These are phyloP conservation scores for Oryzias curvinotus DNA, from an alignment of 2,113 vertebrate species.

Conservation along the genomic window DNA sequence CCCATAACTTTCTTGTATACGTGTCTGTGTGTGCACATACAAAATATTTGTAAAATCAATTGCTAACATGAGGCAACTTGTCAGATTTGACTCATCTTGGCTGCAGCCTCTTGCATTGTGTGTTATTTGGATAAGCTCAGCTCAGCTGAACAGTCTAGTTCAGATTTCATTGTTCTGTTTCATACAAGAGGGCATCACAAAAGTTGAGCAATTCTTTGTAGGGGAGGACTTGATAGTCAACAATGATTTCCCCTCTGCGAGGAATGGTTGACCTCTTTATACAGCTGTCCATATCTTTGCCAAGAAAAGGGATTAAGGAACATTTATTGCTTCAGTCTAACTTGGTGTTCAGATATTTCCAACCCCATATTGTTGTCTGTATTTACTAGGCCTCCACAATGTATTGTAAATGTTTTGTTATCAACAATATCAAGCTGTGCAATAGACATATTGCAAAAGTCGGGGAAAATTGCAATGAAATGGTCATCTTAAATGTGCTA, in stretches of 20 bases:
- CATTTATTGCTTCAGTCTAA: conserved; percentile 39
- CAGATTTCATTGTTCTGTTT: conserved; percentile 64
- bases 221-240: conserved; percentile 51
- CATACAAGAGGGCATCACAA: conserved; percentile 51
- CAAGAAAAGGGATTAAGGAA: conserved; percentile 42
- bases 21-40: neutral
- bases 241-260: conserved; percentile 54
- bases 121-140: neutral
- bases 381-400: no score
- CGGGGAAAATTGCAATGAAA: no score
- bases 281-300: conserved; percentile 13
- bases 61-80: conserved; percentile 11
- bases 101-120: conserved; percentile 30
- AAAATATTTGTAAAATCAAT: conserved; percentile 22
- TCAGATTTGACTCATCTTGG: conserved; percentile 13
- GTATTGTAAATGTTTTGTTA: no score
- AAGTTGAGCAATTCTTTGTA: conserved; percentile 53
- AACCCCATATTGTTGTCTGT: no score
- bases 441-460: no score
- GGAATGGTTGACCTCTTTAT: conserved; percentile 43
- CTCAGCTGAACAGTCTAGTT: conserved; percentile 17
- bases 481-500: no score
- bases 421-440: no score
- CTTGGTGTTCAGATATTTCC: conserved; percentile 11
- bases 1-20: conserved; percentile 18